Base-by-base conservation (phyloP, 2,113 vertebrate genomes). In the Psittacara wagleri region DNA sequence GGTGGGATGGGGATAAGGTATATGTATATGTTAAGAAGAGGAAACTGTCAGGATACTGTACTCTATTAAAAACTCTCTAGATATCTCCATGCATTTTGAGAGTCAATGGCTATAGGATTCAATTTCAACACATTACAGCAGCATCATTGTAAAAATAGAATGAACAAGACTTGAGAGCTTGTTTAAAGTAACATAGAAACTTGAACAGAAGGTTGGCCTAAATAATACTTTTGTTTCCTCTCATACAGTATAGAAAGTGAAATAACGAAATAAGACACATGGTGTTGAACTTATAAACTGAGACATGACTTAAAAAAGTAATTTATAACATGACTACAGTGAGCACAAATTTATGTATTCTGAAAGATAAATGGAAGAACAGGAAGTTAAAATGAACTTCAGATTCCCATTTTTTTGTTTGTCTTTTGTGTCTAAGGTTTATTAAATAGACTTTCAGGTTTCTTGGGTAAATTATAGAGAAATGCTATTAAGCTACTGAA, bases 181-280 rank as follows among this genome's bases (percentile, higher is more conserved):
- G 37, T 87, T 95, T 84, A 93, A 95, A 92, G 91, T 74, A 86
- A 84, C 46, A 86, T 80, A 79, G 19, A 57, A 94, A 22, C 37
- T 18, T 79, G 57, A 96, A 88, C 24, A 37, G 41, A 84, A 91
- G 54, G 41, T 51, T 88, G 46, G 44, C 8, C 57, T 82, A 69
- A 95, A 74, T 18, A 28, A 25, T 63, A 33, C 5, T 64, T 76
- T 88, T 41, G 44, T 64, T 81, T 78, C 54, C 28, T 66, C 41
- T 39, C 20, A 75, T 7, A 41, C 9, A 63, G 51, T 6, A n/a
- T 16, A 82, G 52, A 73, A 81, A 57, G 18, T 7, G 13, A 83
- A 89, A 66, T 29, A 86, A 63, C 59, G 63, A 74, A 86, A 76
- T 70, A 48, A 83, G 49, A 76, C 54, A 4, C 35, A 70, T 10